Percentiles rank a stretch among this genome's conserved stretches.
Conservation (phyloP, 2,888 invertebrate species). For the Drosophila pseudotakahashii region DNA sequence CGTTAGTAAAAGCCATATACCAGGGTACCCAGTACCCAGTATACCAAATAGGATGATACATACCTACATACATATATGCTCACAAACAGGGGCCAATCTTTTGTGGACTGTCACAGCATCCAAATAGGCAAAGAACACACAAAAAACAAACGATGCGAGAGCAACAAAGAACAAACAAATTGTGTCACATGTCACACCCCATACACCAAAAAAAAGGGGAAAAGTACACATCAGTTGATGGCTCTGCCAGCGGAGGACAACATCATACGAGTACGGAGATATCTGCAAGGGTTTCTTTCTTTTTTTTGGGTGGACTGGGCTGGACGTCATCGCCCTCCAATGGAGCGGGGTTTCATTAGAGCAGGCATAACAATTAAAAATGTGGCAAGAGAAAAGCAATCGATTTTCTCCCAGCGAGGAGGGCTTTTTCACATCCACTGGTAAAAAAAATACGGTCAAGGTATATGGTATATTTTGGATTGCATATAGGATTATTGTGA, state of each 20-base stretch:
- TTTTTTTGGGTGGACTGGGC: constrained; percentile 23
- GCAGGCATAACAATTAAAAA: constrained; percentile 46
- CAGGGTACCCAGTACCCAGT: not conserved
- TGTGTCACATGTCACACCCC: constrained; percentile 55
- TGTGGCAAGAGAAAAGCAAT: constrained; percentile 35
- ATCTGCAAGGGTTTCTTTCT: constrained; percentile 11
- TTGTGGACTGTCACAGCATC: constrained; percentile 46
- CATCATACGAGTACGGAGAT: constrained; percentile 25
- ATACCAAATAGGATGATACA: constrained; percentile 6
- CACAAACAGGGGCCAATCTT: constrained; percentile 19
- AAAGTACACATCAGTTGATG: constrained; percentile 44
- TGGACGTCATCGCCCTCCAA: constrained; percentile 45
- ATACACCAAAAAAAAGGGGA: constrained; percentile 33
- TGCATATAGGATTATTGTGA: not conserved
- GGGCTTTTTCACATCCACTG: constrained; percentile 12
- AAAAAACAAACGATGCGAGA: constrained; percentile 23
- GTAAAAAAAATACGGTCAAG: not conserved
- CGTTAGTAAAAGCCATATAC: constrained; percentile 19
- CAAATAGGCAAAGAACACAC: constrained; percentile 38
- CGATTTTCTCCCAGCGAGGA: constrained; percentile 30
- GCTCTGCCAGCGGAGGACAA: constrained; percentile 35
- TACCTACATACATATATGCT: not conserved
- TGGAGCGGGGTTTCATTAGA: constrained; percentile 45
- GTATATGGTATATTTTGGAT: not conserved
- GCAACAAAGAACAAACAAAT: constrained; percentile 49